Conservation (phyloP, 2,888 invertebrate species). For the Ichneumon xanthorius region DNA sequence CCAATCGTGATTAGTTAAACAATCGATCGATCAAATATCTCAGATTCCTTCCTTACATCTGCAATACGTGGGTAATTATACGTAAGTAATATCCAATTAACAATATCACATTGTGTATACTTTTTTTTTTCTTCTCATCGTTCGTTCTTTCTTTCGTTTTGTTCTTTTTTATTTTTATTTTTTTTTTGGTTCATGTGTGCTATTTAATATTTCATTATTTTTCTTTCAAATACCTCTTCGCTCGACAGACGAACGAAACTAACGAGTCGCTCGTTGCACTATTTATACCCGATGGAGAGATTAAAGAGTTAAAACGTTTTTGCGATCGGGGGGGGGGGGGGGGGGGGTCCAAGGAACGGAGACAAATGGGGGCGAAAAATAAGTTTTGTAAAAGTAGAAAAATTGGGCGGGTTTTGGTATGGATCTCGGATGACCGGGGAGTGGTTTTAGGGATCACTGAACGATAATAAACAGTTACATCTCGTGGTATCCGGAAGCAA, state of each 20-base stretch:
- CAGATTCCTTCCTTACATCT: conserved; percentile 70
- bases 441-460: conserved; percentile 39
- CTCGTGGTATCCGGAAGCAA: conserved; percentile 75
- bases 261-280: conserved; percentile 64
- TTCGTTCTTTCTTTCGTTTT: conserved; percentile 70
- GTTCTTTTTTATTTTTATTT: conserved; percentile 71
- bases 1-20: conserved; percentile 75
- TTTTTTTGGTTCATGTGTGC: conserved; percentile 67
- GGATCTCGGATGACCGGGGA: conserved; percentile 29
- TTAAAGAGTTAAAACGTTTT: conserved; percentile 59
- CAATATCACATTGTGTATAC: conserved; percentile 82
- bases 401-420: conserved; percentile 22
- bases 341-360: conserved; percentile 52
- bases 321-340: conserved; percentile 52
- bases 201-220: conserved; percentile 65
- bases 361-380: conserved; percentile 13
- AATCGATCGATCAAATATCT: conserved; percentile 74
- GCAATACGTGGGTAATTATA: conserved; percentile 73
- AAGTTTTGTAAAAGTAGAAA: conserved; percentile 48
- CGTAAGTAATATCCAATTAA: conserved; percentile 78
- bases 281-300: conserved; percentile 64
- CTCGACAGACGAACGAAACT: conserved; percentile 59
- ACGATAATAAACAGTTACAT: conserved; percentile 65
- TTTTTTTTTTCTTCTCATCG: conserved; percentile 69
- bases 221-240: conserved; percentile 56